These are phyloP conservation scores for Drosophila kanapiae DNA, from an alignment of 1,140 invertebrate species.

Conservation along the genomic window DNA sequence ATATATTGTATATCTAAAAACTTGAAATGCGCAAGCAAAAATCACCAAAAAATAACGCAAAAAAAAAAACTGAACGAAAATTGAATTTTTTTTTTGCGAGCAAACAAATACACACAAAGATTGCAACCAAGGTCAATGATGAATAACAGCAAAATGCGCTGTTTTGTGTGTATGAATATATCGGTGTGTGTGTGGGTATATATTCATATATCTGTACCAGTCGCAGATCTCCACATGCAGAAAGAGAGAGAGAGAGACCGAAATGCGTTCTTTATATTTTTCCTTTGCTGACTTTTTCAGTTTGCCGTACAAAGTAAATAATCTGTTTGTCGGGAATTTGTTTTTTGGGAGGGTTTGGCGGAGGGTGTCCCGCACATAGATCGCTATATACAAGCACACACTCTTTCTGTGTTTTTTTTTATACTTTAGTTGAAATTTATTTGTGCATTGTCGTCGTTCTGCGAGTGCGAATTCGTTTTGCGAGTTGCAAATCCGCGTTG, in stretches of 20 bases:
- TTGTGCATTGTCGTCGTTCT: conserved; percentile 45
- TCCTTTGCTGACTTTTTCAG: conserved; percentile 36
- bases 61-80: conserved; percentile 33
- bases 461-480: conserved; percentile 31
- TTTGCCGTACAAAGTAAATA: conserved; percentile 76
- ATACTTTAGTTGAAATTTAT: conserved; percentile 40
- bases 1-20: conserved; percentile 30
- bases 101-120: conserved; percentile 68
- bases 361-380: conserved; percentile 32
- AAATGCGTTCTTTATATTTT: conserved; percentile 70
- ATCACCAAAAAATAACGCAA: conserved; percentile 22
- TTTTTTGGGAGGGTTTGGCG: conserved; percentile 10
- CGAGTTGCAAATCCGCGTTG: conserved; percentile 27
- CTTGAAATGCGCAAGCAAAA: conserved; percentile 59
- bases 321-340: conserved; percentile 65
- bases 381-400: conserved; percentile 19
- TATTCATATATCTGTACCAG: conserved; percentile 61
- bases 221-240: conserved; percentile 69
- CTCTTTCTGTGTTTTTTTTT: conserved; percentile 5
- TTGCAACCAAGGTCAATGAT: conserved; percentile 84
- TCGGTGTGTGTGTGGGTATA: neutral
- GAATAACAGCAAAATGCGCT: conserved; percentile 84
- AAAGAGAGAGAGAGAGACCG: conserved; percentile 17
- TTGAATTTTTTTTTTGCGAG: conserved; percentile 24
- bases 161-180: conserved; percentile 14